These are phyloP conservation scores for Martes martes DNA, from an alignment of 2,113 vertebrate genomes.

Conservation along the genomic window DNA sequence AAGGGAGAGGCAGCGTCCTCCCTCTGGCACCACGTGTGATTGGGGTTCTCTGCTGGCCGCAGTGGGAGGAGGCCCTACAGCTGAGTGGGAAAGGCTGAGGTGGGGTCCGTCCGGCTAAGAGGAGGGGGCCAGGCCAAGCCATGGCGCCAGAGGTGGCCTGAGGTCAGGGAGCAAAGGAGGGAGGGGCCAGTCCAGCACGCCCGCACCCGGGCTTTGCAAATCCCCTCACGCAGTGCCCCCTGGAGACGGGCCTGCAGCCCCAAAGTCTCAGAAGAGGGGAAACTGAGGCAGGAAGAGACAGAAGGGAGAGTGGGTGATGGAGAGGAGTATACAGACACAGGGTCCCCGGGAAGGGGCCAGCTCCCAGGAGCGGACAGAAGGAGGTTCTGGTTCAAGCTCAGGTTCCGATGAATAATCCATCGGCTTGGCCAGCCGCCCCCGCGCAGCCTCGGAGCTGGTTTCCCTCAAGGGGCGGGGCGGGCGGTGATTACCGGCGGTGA, in stretches of 20 bases:
- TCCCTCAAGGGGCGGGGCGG: not conserved
- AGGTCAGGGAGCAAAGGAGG: too few relatives aligned
- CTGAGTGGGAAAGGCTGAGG: not conserved
- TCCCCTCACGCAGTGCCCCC: not conserved
- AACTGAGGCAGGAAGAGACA: not conserved
- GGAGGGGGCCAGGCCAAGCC: too few relatives aligned
- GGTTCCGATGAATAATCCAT: conserved; percentile 61
- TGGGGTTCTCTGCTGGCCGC: rapidly evolving
- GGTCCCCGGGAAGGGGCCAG: not conserved
- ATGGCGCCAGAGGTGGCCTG: not conserved
- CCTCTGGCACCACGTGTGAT: not conserved
- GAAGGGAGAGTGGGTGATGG: rapidly evolving
- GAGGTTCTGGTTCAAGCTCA: conserved; percentile 38
- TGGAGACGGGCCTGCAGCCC: not conserved
- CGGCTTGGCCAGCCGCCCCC: not conserved
- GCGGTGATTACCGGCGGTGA: conserved; percentile 43
- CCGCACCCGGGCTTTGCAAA: not conserved
- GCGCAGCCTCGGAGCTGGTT: not conserved
- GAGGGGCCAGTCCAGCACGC: not conserved
- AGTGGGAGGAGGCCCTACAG: rapidly evolving
- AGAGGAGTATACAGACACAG: rapidly evolving
- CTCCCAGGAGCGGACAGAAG: not conserved
- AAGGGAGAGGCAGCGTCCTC: not conserved
- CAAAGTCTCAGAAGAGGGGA: not conserved
- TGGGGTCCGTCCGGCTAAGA: not conserved